Percentiles rank a stretch among this genome's conserved stretches.
Evolutionary conservation across 1,140 invertebrate species (phyloP).

Genomic region (Bombus superbus): DNA sequence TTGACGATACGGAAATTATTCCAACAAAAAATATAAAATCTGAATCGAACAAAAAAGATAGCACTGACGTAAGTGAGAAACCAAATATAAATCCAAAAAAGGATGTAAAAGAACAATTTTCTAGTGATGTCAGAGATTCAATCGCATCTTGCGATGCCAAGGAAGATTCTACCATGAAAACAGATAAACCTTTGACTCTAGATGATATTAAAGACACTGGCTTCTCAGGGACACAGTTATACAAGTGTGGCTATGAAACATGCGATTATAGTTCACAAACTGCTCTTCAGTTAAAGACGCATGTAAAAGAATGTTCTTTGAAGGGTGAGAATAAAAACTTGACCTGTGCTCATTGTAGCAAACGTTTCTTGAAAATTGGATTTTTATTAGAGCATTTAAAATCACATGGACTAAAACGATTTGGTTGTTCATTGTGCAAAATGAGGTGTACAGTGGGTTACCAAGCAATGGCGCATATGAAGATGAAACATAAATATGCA

Average conservation of each 20-base stretch:
- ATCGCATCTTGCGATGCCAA: not conserved
- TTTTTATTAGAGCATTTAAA: conserved; percentile 82
- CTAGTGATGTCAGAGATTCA: conserved; percentile 6
- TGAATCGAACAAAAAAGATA: not conserved
- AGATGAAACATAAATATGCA: conserved; percentile 82
- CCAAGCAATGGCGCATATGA: conserved; percentile 83
- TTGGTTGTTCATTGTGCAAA: conserved; percentile 83
- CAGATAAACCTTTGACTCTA: conserved; percentile 64
- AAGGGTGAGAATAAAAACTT: conserved; percentile 64
- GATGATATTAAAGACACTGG: conserved; percentile 79
- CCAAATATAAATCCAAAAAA: not conserved
- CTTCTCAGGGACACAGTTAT: conserved; percentile 79
- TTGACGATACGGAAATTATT: not conserved
- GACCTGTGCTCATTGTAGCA: conserved; percentile 83
- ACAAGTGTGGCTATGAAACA: conserved; percentile 81
- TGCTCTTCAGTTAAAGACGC: conserved; percentile 77
- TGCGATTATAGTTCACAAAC: conserved; percentile 76
- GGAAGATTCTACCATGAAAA: conserved; percentile 5
- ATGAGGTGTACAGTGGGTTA: conserved; percentile 79
- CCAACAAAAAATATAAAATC: conserved; percentile 24
- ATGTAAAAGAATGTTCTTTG: conserved; percentile 80
- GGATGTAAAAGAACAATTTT: conserved; percentile 25
- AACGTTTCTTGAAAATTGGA: conserved; percentile 75
- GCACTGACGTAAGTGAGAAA: not conserved
- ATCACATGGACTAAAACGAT: conserved; percentile 82